These are phyloP conservation scores for Tipula confusa DNA, from an alignment of 2,888 invertebrate species.

Conservation along the genomic window DNA sequence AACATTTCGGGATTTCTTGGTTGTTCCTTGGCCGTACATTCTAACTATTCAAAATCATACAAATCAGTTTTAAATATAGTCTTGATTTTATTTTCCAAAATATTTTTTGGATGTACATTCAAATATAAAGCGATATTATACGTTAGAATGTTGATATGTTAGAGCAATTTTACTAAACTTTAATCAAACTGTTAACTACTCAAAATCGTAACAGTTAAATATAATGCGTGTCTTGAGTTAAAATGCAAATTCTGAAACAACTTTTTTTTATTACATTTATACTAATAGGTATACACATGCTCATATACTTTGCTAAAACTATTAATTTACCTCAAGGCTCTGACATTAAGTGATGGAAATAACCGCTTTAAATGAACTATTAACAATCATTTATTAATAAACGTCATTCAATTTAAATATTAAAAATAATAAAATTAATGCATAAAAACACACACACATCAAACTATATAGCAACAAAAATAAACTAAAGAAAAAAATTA, in stretches of 20 bases:
- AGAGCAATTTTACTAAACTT: not conserved
- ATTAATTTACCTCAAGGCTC: conserved; percentile 3
- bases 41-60: too few relatives aligned
- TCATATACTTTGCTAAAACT: not conserved
- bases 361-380: conserved; percentile 25
- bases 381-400: conserved; percentile 12
- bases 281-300: not conserved
- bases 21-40: too few relatives aligned
- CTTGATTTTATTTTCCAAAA: too few relatives aligned
- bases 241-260: not conserved
- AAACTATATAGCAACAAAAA: not conserved
- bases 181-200: not conserved
- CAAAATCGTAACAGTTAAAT: not conserved
- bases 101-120: too few relatives aligned
- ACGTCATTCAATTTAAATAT: conserved; percentile 15
- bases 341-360: conserved; percentile 3
- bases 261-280: not conserved
- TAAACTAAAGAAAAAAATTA: not conserved
- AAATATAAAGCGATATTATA: too few relatives aligned
- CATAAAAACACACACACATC: not conserved
- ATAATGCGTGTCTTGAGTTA: not conserved
- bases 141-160: too few relatives aligned
- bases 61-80: too few relatives aligned
- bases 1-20: too few relatives aligned
- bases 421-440: not conserved